A percentile compares a stretch with the other conserved stretches of the same genome.
These are phyloP conservation scores for Drosophila arizonae DNA, from an alignment of 1,140 invertebrate genomes.

Conservation along the genomic window DNA sequence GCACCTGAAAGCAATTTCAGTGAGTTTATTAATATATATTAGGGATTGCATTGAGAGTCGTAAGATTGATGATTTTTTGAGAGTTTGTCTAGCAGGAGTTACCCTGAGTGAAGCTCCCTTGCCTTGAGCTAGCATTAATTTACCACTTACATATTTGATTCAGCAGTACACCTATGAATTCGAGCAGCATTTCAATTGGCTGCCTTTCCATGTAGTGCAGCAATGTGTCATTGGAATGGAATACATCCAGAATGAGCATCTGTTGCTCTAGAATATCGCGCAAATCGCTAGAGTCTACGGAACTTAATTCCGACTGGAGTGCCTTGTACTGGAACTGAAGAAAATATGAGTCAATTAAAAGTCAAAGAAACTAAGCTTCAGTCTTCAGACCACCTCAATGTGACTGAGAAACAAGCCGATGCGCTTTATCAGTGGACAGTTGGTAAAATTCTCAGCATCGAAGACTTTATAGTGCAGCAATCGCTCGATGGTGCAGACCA, in stretches of 20 bases:
- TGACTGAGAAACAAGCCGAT: conserved; percentile 74
- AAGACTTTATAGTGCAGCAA: conserved; percentile 74
- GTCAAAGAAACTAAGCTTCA: not conserved
- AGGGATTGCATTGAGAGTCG: no score
- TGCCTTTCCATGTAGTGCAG: conserved; percentile 62
- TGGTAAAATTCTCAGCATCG: conserved; percentile 37
- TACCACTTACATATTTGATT: conserved; percentile 51
- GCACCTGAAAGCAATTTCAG: conserved; percentile 26
- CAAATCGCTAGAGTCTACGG: conserved; percentile 48
- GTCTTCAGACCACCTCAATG: conserved; percentile 44
- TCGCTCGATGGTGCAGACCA: conserved; percentile 62
- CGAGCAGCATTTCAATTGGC: conserved; percentile 68
- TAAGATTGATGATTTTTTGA: no score
- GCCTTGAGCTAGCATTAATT: no score
- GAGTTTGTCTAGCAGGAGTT: no score
- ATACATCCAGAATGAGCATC: conserved; percentile 51
- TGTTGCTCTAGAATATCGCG: conserved; percentile 53
- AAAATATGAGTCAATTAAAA: not conserved
- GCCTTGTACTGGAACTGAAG: conserved; percentile 60
- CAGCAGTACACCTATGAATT: conserved; percentile 53
- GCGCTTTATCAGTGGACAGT: conserved; percentile 71
- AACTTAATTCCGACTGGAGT: not conserved
- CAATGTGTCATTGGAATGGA: conserved; percentile 49
- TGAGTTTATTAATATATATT: no score
- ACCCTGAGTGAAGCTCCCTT: no score